Evolutionary conservation across 2,888 invertebrate species (phyloP).

Genomic region (Norana najaformis): DNA sequence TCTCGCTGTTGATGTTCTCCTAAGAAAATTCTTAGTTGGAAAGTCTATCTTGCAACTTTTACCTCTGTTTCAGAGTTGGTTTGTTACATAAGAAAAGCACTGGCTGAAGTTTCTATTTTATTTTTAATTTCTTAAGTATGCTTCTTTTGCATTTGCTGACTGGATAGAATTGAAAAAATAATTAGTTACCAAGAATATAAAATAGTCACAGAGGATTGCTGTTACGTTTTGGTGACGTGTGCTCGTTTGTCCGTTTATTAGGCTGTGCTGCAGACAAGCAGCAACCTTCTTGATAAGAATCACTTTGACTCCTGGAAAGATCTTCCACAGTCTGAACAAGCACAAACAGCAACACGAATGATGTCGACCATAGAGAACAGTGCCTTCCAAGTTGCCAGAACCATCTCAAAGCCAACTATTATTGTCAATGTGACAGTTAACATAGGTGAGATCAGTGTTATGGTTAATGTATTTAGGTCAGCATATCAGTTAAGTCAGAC

Average conservation of each 20-base stretch:
- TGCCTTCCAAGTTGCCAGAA: constrained; percentile 56
- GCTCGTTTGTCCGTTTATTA: background rate
- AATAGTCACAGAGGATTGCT: background rate
- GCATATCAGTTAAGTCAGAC: no score
- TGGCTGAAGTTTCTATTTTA: background rate
- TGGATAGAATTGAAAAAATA: background rate
- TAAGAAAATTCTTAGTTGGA: background rate
- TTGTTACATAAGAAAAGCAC: background rate
- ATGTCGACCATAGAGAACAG: constrained; percentile 58
- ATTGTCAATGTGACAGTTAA: constrained; percentile 39
- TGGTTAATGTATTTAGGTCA: background rate
- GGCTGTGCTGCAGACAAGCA: constrained; percentile 58
- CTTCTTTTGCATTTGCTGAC: background rate
- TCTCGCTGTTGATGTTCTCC: background rate
- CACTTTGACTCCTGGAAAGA: constrained; percentile 58
- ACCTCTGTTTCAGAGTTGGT: background rate
- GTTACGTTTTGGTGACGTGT: background rate
- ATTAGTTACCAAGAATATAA: background rate
- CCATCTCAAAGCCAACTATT: constrained; percentile 25
- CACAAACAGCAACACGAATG: constrained; percentile 56
- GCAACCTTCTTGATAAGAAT: constrained; percentile 55
- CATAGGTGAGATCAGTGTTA: constrained; percentile 36
- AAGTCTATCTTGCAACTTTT: background rate
- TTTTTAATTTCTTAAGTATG: background rate
- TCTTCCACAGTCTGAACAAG: constrained; percentile 50